Conservation (phyloP, 92 coral and sea anemone genomes). For the Anthopleura xanthogrammica region DNA sequence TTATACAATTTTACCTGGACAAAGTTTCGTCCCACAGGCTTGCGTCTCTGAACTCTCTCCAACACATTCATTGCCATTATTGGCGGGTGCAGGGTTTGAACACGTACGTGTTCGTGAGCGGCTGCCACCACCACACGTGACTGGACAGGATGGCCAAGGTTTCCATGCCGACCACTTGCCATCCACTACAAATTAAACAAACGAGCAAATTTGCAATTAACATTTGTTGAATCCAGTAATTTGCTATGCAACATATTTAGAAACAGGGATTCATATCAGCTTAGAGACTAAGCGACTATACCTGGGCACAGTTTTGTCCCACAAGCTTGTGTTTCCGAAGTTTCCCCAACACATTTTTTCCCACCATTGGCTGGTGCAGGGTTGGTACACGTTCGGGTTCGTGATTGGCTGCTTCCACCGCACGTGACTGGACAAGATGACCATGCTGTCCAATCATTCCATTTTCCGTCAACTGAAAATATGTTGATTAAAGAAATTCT, state of each 20-base stretch:
- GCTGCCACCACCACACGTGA: too few relatives aligned
- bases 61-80: too few relatives aligned
- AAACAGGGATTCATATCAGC: too few relatives aligned
- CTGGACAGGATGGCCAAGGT: constrained; percentile 17
- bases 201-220: too few relatives aligned
- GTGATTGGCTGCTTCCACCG: constrained; percentile 19
- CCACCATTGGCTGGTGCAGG: constrained; percentile 45
- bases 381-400: constrained; percentile 34
- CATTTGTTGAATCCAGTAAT: too few relatives aligned
- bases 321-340: constrained; percentile 6
- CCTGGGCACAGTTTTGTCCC: constrained; percentile 1
- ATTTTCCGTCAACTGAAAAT: constrained; percentile 2
- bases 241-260: too few relatives aligned
- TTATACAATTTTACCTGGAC: constrained; percentile 8
- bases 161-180: constrained; percentile 17
- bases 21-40: not conserved
- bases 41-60: too few relatives aligned
- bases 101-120: not conserved
- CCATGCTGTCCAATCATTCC: not conserved
- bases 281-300: not conserved
- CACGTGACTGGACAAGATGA: constrained; percentile 15
- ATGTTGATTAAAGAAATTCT: too few relatives aligned
- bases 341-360: not conserved
- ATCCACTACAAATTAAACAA: too few relatives aligned
- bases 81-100: too few relatives aligned